Base-by-base conservation (phyloP, 2,888 invertebrate genomes). In the Hypercompe scribonia region DNA sequence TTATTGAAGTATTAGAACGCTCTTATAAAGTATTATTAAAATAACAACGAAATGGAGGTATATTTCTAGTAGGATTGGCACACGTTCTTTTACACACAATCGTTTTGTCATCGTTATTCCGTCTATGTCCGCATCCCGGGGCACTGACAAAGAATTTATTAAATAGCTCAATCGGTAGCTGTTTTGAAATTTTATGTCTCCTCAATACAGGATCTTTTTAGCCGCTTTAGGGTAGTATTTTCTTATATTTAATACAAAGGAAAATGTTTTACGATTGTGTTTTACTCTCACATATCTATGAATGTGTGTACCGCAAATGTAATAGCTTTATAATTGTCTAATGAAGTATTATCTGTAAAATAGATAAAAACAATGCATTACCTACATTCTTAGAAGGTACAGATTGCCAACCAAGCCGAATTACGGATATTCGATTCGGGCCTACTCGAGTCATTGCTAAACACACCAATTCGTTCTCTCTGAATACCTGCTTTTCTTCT, bases 161-260 rank as follows among this genome's bases (percentile, higher is more conserved):
- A 81, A 83, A 81, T 78, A 80, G 80, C 77, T 77, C 81, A 81
- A 82, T 83, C 78, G 78, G 77, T 80, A 76, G 78, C 80, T 78
- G 77, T 74, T 83, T 81, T 81, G 67, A 81, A 77, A 81, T 74
- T 80, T 67, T 77, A 74, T 79, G 68, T 77, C 74, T 75, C 71
- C 68, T 74, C 71, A 71, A 78, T 78, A 72, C 67, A 31, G n/a
- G 61, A 39, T 71, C 71, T 81, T 72, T 79, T 73, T 39, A 46
- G 65, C 42, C 70, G 72, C 63, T 74, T 71, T 42, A 67, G 67
- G 39, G 50, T 31, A 13, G 33, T 34, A 21, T 71, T 75, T 79
- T 75, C 50, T 72, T 70, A 50, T 65, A 61, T 63, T 15, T 28
- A 58, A 58, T 31, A 0, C 31, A 28, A 28, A 58, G 28, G 54